Base-by-base conservation (phyloP, 2,888 invertebrate genomes). In the Nomada hirtipes region DNA sequence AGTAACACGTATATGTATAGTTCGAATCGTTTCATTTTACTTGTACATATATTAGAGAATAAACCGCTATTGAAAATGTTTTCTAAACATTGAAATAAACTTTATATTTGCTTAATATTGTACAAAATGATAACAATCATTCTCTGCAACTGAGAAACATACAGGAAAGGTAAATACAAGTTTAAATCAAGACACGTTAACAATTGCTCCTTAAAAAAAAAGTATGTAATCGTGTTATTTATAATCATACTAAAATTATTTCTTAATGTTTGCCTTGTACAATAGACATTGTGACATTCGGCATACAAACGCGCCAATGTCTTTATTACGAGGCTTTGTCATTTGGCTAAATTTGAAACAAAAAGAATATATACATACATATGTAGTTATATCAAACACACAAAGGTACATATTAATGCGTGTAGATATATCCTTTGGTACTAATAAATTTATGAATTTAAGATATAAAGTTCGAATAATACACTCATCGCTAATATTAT, bases 361-460 rank as follows among this genome's bases (percentile, higher is more conserved):
- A 70, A 63, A 61, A 72, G 75, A 88, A 83, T 79, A 82, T 80
- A 80, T 78, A 52, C 79, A 60, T 83, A 86, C 87, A 82, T 76
- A 75, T 70, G 64, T 63, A 74, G 50, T 76, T 83, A 81, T 74
- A 79, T 63, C 52, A 73, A 81, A 76, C 59, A 70, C 42, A 55
- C 65, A 72, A 67, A 88, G 74, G 76, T 78, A 80, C 73, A 79
- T 63, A 61, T 76, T 61, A 20, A 68, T 79, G 73, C 75, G 69
- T 85, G 81, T 79, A 86, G 80, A 80, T 82, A 87, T 85, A 85
- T 85, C 78, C 80, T 86, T 89, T 85, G 86, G 84, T 86, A 89
- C 84, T 79, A 84, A 73, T 75, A 76, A 86, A 75, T 85, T 86
- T 74, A 80, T 86, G 79, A 84, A 83, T 87, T 88, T 65, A 83